phyloP scores from a whole-genome alignment of 2,797 vertebrate species.

The Etheostoma perlongum region DNA sequence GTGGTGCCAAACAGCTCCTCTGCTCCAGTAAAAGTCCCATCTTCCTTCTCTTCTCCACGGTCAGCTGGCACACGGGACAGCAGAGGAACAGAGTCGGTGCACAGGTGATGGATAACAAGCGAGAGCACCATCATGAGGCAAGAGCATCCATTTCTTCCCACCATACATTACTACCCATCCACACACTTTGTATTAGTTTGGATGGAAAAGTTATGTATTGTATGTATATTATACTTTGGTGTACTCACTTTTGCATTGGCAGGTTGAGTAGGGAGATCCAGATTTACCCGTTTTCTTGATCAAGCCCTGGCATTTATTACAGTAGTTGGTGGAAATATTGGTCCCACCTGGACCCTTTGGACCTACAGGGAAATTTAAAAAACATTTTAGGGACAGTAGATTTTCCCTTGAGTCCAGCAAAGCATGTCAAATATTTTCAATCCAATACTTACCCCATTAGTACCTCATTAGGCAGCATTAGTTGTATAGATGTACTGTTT shows the following conservation, averaged over 20 bases:
- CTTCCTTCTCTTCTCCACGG: constrained; percentile 92
- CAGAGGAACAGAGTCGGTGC: constrained; percentile 10
- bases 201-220: background rate
- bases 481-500: background rate
- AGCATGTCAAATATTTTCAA: background rate
- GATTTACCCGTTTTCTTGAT: constrained; percentile 94
- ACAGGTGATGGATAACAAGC: background rate
- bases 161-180: background rate
- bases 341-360: constrained; percentile 92
- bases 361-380: constrained; percentile 79
- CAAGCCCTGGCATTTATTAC: constrained; percentile 94
- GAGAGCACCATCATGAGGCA: background rate
- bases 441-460: too few relatives aligned
- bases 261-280: constrained; percentile 90
- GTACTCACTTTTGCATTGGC: constrained; percentile 93
- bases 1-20: constrained; percentile 99
- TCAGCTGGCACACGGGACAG: constrained; percentile 90
- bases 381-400: background rate
- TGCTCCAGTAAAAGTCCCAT: constrained; percentile 87
- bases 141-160: constrained; percentile 6
- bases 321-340: constrained; percentile 96
- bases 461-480: background rate
- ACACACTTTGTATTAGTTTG: background rate
- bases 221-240: background rate
- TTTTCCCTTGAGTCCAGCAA: background rate